These are phyloP conservation scores for Cynopterus sphinx DNA, from an alignment of 2,797 vertebrate species.

Conservation along the genomic window DNA sequence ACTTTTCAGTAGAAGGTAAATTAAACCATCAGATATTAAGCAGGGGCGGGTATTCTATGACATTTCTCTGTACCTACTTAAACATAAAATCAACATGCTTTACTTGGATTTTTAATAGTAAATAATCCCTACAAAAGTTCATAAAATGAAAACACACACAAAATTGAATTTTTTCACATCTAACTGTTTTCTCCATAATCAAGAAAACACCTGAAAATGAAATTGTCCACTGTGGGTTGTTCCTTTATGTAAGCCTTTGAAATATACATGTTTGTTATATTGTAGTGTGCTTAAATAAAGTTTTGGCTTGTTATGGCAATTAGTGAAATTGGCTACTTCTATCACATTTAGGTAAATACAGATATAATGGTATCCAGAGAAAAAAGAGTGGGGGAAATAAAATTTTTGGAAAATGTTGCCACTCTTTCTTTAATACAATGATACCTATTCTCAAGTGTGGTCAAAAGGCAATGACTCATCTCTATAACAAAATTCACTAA, in stretches of 20 bases:
- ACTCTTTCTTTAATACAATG: slow-evolving; percentile 44
- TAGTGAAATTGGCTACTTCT: background rate
- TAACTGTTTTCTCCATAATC: slow-evolving; percentile 26
- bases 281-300: background rate
- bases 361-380: slow-evolving; percentile 33
- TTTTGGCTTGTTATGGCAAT: background rate
- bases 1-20: background rate
- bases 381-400: background rate
- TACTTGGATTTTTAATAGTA: background rate
- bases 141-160: background rate
- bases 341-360: slow-evolving; percentile 6
- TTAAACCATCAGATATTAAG: background rate
- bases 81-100: background rate
- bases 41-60: background rate
- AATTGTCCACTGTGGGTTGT: background rate
- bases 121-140: background rate
- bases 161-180: background rate
- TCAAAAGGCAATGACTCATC: slow-evolving; percentile 32
- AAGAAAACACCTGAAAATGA: slow-evolving; percentile 2
- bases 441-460: background rate
- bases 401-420: slow-evolving; percentile 24
- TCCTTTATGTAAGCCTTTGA: background rate
- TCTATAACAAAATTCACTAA: slow-evolving; percentile 19
- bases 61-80: background rate
- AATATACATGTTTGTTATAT: background rate